phyloP scores from a whole-genome alignment of 2,113 vertebrate genomes.

The Balaenoptera acutorostrata region DNA sequence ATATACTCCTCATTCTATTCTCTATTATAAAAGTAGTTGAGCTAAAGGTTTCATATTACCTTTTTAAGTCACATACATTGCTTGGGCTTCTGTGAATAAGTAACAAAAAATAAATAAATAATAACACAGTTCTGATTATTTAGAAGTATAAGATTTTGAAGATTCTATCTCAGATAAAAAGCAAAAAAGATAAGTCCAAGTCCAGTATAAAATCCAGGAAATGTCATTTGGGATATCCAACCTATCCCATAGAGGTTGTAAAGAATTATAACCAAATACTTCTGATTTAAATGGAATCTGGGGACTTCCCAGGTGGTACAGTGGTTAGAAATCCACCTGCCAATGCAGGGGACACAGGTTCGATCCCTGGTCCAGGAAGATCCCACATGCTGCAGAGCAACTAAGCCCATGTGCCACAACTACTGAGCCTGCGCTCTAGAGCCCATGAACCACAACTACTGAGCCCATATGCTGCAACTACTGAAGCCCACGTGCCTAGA shows the following conservation, averaged over 20 bases:
- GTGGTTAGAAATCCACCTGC: too few species aligned
- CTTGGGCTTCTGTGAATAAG: neutral
- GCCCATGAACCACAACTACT: too few species aligned
- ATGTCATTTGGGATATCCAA: neutral
- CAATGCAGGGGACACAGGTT: too few species aligned
- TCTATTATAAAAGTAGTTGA: neutral
- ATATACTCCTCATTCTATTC: neutral
- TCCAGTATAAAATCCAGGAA: neutral
- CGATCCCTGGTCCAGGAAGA: too few species aligned
- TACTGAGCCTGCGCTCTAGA: too few species aligned
- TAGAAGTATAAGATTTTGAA: conserved; percentile 4
- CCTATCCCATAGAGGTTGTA: neutral
- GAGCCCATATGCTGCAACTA: too few species aligned
- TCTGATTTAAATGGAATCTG: neutral
- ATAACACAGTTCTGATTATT: neutral
- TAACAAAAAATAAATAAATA: neutral
- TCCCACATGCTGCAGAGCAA: too few species aligned
- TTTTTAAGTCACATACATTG: neutral
- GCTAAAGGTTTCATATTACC: neutral
- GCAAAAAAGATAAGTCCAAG: neutral
- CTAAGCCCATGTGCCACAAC: too few species aligned
- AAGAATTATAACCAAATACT: neutral
- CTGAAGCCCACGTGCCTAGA: too few species aligned
- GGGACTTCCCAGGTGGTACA: too few species aligned
- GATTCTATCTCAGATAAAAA: neutral